These are phyloP conservation scores for Agapetus fuscipes DNA, from an alignment of 2,888 invertebrate species.

Conservation along the genomic window DNA sequence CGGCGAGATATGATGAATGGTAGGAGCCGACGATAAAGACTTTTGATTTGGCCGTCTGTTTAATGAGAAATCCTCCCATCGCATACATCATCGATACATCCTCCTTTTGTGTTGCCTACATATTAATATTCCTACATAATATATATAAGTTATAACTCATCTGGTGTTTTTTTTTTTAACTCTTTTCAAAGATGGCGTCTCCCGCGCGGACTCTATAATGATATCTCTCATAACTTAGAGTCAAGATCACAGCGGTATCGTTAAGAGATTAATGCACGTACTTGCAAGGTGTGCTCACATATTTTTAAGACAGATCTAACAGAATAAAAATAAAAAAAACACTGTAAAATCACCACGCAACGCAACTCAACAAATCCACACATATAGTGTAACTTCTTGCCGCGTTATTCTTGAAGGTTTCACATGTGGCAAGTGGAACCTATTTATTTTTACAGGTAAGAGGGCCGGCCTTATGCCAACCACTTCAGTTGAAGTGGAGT, in stretches of 20 bases:
- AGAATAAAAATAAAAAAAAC: too few relatives aligned
- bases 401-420: too few relatives aligned
- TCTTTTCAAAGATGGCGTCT: slow-evolving; percentile 21
- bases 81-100: slow-evolving; percentile 20
- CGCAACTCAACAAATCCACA: too few relatives aligned
- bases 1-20: slow-evolving; percentile 19
- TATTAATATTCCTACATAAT: slow-evolving; percentile 22
- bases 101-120: slow-evolving; percentile 22
- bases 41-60: slow-evolving; percentile 22
- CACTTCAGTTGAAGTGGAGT: too few relatives aligned
- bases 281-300: too few relatives aligned
- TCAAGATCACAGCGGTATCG: slow-evolving; percentile 21
- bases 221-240: slow-evolving; percentile 22
- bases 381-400: too few relatives aligned
- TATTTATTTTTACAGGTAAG: too few relatives aligned
- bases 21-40: slow-evolving; percentile 21
- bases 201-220: slow-evolving; percentile 20
- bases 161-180: slow-evolving; percentile 15
- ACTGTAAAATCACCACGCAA: too few relatives aligned
- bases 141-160: slow-evolving; percentile 20
- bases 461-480: too few relatives aligned
- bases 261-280: slow-evolving; percentile 19
- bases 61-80: slow-evolving; percentile 19
- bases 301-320: too few relatives aligned
- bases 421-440: too few relatives aligned